These are phyloP conservation scores for Semaprochilodus insignis DNA, from an alignment of 2,797 vertebrate species.

Conservation along the genomic window DNA sequence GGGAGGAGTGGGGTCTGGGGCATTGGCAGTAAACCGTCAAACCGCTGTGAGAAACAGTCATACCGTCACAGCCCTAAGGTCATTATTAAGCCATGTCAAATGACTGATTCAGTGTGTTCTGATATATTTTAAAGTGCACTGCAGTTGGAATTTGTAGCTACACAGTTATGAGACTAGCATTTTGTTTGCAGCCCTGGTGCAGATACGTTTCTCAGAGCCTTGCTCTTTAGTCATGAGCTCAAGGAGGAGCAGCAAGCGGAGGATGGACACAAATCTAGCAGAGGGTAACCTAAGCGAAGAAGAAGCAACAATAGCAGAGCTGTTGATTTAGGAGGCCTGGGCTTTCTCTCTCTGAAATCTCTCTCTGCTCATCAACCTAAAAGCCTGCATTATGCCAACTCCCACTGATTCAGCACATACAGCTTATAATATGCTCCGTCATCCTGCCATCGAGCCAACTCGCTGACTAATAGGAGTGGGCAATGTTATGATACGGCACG, in stretches of 20 bases:
- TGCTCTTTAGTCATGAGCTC: not conserved
- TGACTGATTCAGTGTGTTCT: no score
- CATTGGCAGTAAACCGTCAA: no score
- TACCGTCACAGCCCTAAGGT: no score
- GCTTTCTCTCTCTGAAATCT: not conserved
- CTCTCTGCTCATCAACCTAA: not conserved
- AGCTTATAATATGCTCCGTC: not conserved
- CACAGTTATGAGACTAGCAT: not conserved
- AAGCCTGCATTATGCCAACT: not conserved
- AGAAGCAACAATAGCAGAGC: not conserved
- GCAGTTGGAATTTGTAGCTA: not conserved
- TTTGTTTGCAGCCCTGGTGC: not conserved
- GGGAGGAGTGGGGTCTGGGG: no score
- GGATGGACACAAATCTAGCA: not conserved
- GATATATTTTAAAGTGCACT: no score
- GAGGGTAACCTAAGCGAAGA: not conserved
- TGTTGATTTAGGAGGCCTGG: not conserved
- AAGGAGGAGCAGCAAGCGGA: not conserved
- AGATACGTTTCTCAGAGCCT: not conserved
- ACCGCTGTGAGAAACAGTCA: no score
- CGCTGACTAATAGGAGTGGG: not conserved
- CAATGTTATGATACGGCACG: no score
- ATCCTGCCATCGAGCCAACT: not conserved
- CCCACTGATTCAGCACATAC: not conserved
- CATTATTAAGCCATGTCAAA: no score